Percentiles rank a stretch among this genome's conserved stretches.
Evolutionary conservation across 2,888 invertebrate species (phyloP).

Genomic region (Cyclophora punctaria): DNA sequence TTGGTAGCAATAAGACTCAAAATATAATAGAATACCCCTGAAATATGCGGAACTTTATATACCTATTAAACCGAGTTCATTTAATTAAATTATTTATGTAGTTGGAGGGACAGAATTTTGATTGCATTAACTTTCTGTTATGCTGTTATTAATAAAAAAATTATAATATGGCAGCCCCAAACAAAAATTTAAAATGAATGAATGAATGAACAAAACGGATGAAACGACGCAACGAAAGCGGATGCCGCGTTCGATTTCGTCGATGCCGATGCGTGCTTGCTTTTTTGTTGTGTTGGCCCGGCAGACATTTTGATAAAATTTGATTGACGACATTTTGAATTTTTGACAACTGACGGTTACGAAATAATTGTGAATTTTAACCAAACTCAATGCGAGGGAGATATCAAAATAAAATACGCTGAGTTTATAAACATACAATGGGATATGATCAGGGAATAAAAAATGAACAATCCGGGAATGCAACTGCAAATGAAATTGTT

Average conservation of each 20-base stretch:
- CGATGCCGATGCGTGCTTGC: too few relatives aligned
- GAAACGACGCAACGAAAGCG: too few relatives aligned
- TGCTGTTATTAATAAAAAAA: too few relatives aligned
- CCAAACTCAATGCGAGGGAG: conserved; percentile 23
- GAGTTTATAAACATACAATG: conserved; percentile 13
- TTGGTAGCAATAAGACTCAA: too few relatives aligned
- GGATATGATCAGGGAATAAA: conserved; percentile 23
- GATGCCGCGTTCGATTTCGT: too few relatives aligned
- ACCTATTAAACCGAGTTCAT: too few relatives aligned
- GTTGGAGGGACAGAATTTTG: conserved; percentile 11
- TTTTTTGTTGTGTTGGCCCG: neutral
- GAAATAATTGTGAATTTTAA: conserved; percentile 15
- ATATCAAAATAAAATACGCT: conserved; percentile 17
- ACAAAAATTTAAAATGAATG: too few relatives aligned
- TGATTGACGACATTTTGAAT: conserved; percentile 21
- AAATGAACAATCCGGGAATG: conserved; percentile 8
- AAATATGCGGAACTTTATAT: too few relatives aligned
- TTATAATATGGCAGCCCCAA: too few relatives aligned
- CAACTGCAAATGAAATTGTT: conserved; percentile 16
- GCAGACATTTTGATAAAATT: conserved; percentile 7
- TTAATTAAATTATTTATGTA: too few relatives aligned
- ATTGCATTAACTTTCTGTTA: conserved; percentile 4
- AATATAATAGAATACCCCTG: too few relatives aligned
- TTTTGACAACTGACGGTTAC: conserved; percentile 23
- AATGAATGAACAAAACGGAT: too few relatives aligned